Conservation (phyloP, 2,113 vertebrate species). For the Amia ocellicauda region DNA sequence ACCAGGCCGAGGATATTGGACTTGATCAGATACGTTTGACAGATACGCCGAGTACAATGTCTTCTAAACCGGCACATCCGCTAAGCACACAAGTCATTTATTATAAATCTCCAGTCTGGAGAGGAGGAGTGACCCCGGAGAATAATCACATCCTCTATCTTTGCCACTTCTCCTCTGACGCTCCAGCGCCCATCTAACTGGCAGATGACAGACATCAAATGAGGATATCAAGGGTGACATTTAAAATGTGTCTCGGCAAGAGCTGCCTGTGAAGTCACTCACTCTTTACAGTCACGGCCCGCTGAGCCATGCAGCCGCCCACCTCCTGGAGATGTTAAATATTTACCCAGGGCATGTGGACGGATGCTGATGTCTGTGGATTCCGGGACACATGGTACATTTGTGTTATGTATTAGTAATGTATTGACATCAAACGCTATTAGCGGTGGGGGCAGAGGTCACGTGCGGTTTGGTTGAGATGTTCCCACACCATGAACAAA, state of each 20-base stretch:
- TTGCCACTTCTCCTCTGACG: not conserved
- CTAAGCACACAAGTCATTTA: not conserved
- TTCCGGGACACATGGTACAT: no score
- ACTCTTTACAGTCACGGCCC: not conserved
- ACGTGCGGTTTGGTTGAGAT: no score
- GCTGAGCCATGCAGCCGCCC: no score
- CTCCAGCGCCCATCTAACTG: conserved; percentile 3
- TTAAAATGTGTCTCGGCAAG: conserved; percentile 34
- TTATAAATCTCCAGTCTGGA: not conserved
- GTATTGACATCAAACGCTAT: no score
- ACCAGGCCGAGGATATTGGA: not conserved
- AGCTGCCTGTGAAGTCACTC: conserved; percentile 35
- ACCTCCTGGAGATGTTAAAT: no score
- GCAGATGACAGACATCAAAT: conserved; percentile 35
- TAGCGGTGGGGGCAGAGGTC: no score
- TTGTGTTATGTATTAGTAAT: no score
- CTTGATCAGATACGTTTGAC: not conserved
- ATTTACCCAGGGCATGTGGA: no score
- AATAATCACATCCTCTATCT: not conserved
- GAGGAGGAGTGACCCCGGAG: not conserved
- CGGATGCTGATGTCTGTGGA: no score
- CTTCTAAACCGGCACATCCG: not conserved
- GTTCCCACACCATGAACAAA: no score
- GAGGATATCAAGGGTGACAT: conserved; percentile 28
- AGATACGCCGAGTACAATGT: not conserved